These are phyloP conservation scores for Heteronetta atricapilla DNA, from an alignment of 2,113 vertebrate genomes.

Conservation along the genomic window DNA sequence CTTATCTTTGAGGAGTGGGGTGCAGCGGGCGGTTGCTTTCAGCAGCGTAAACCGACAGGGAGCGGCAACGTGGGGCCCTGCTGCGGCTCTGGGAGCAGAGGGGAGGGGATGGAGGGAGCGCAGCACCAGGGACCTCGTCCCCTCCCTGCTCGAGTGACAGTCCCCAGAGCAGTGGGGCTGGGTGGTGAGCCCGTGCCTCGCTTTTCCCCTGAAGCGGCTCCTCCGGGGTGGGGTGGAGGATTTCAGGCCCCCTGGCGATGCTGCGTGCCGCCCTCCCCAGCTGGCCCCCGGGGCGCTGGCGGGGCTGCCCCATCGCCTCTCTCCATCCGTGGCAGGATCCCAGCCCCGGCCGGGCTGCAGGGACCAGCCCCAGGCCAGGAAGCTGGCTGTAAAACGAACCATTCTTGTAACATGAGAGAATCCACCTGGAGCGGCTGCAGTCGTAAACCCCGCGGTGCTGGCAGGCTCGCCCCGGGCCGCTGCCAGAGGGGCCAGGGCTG, in stretches of 20 bases:
- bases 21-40: background rate
- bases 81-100: background rate
- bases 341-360: background rate
- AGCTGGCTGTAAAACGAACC: conserved; percentile 24
- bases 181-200: background rate
- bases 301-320: background rate
- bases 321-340: background rate
- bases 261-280: background rate
- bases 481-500: background rate
- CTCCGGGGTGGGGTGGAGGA: background rate
- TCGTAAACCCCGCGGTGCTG: background rate
- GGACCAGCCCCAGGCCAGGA: background rate
- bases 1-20: background rate
- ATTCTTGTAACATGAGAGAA: conserved; percentile 61
- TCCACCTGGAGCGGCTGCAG: conserved; percentile 51
- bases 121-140: background rate
- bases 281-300: background rate
- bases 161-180: background rate
- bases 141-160: background rate
- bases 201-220: background rate
- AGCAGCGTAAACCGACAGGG: background rate
- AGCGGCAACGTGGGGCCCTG: background rate
- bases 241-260: background rate
- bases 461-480: background rate
- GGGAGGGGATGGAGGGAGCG: background rate